These are phyloP conservation scores for Aptenodytes forsteri DNA, from an alignment of 2,113 vertebrate genomes.

Conservation along the genomic window DNA sequence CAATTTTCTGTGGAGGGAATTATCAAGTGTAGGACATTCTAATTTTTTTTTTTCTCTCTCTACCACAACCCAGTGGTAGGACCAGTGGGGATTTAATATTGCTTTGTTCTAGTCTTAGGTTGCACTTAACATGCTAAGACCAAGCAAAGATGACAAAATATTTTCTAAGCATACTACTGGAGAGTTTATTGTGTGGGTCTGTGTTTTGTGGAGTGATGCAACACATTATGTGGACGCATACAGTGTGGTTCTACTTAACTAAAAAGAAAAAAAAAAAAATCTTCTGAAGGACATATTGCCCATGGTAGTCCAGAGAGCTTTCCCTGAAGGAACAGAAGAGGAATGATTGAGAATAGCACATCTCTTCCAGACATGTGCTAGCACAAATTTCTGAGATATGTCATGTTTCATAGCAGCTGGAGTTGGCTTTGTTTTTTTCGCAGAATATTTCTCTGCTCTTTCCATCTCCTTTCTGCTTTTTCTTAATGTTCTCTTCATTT, in stretches of 20 bases:
- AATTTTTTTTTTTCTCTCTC: background rate
- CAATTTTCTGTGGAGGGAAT: background rate
- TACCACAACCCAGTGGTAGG: background rate
- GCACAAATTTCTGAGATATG: background rate
- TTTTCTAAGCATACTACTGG: background rate
- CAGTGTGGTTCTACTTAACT: background rate
- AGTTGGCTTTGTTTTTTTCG: background rate
- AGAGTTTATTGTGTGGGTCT: background rate
- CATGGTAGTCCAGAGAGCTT: background rate
- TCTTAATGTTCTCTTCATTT: background rate
- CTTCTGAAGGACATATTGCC: background rate
- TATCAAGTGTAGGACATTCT: background rate
- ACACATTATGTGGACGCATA: rapidly evolving
- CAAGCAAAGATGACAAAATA: background rate
- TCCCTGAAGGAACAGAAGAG: background rate
- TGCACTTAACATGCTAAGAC: background rate
- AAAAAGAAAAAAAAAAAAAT: background rate
- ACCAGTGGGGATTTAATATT: background rate
- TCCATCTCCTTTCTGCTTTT: background rate
- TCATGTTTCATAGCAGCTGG: background rate
- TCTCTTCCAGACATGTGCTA: background rate
- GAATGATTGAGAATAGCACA: background rate
- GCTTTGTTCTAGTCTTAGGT: background rate
- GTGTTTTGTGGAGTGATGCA: background rate
- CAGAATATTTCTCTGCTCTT: background rate